These are phyloP conservation scores for Vipera ursinii DNA, from an alignment of 2,797 vertebrate genomes.

Conservation along the genomic window DNA sequence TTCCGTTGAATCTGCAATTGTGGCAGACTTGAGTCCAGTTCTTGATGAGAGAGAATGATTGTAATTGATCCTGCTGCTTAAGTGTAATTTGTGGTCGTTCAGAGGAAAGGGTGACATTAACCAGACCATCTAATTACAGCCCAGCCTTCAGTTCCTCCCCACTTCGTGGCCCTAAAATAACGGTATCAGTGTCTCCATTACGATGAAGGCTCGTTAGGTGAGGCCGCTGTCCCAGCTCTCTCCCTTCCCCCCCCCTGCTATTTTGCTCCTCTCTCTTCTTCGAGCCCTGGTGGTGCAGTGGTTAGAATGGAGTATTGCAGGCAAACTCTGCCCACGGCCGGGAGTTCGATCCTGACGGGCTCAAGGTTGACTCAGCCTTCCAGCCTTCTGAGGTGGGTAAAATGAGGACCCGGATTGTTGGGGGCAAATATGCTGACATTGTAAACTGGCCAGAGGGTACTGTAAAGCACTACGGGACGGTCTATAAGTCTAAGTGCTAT, in stretches of 20 bases:
- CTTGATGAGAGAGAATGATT: constrained; percentile 21
- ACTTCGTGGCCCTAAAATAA: not conserved
- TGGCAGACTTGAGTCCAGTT: constrained; percentile 21
- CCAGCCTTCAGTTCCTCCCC: not conserved
- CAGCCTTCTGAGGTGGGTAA: too few relatives aligned
- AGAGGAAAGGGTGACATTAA: not conserved
- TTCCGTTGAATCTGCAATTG: constrained; percentile 4
- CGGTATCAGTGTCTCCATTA: rapidly evolving
- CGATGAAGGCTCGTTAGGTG: rapidly evolving
- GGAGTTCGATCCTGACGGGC: too few relatives aligned
- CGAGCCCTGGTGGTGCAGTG: too few relatives aligned
- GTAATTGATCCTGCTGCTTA: constrained; percentile 41
- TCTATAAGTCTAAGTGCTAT: too few relatives aligned
- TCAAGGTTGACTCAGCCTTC: too few relatives aligned
- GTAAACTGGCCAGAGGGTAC: too few relatives aligned
- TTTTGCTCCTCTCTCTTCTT: not conserved
- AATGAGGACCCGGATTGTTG: too few relatives aligned
- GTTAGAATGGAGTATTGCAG: too few relatives aligned
- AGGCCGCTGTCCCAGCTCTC: not conserved
- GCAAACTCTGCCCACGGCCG: too few relatives aligned
- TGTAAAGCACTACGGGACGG: too few relatives aligned
- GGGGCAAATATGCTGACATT: too few relatives aligned
- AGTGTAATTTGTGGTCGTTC: constrained; percentile 1
- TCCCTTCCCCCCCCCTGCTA: too few relatives aligned
- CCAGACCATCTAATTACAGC: not conserved